Base-by-base conservation (phyloP, 2,888 invertebrate genomes). In the Plebejus argus region DNA sequence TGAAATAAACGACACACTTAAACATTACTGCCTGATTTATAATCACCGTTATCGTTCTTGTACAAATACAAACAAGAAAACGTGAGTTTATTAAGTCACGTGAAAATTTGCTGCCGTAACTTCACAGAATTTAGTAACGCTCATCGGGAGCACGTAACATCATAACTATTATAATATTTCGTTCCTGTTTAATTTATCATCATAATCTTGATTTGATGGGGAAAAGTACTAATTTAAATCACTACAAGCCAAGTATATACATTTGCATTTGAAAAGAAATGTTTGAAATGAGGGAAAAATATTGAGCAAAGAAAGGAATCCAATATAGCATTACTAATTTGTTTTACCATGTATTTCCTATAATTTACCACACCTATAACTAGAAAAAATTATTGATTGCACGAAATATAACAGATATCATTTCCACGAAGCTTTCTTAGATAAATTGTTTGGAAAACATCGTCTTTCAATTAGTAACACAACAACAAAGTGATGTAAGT, bases 391-490 rank as follows among this genome's bases (percentile, higher is more conserved):
- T 7, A 61, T 66, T 49, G 33, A 49, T 49, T 49, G 15, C 18
- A 78, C 74, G 77, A 78, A 82, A 81, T 80, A 83, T 76, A 76
- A 56, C n/a, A 79, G 79, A 81, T 82, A 83, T 84, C 84, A 83
- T 84, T 45, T 82, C 83, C 83, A 81, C 82, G 80, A 77, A 78
- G 78, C 23, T 80, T 80, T 77, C 80, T 75, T 71, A 82, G 81
- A 84, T 86, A 86, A 85, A 87, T 86, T 87, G 87, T 87, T 87
- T 85, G 83, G 83, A 83, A 86, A 87, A 83, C 85, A 85, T 86
- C 83, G 82, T 80, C 39, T 10, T 28, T 8, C 15, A 4, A 70
- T 6, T 45, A 49, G 70, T 53, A 23, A 74, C n/a, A 74, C 3
- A n/a, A n/a, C 28, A 53, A 45, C 28, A 53, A 74, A 74, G 74